phyloP scores from a whole-genome alignment of 2,888 invertebrate species.

The Ernsta delagoae region DNA sequence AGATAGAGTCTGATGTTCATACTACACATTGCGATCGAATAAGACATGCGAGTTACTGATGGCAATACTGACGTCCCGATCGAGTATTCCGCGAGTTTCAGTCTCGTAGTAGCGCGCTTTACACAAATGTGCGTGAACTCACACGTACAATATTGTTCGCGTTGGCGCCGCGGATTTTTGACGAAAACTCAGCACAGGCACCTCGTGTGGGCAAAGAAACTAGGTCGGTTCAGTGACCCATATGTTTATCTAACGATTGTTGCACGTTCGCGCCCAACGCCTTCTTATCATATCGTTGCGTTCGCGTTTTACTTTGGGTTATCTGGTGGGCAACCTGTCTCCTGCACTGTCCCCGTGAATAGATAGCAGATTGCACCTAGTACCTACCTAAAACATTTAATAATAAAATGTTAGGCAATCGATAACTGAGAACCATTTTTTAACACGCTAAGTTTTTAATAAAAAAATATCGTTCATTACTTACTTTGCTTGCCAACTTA shows the following conservation, averaged over 20 bases:
- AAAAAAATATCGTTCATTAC: no score
- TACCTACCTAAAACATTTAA: background rate
- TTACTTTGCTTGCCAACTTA: no score
- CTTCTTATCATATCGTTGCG: conserved; percentile 69
- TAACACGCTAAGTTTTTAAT: no score
- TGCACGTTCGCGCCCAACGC: conserved; percentile 59
- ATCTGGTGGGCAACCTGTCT: conserved; percentile 79
- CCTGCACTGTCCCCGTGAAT: conserved; percentile 55
- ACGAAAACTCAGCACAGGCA: conserved; percentile 66
- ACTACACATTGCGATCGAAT: conserved; percentile 1
- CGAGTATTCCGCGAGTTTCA: conserved; percentile 35
- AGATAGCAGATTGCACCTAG: conserved; percentile 41
- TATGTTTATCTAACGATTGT: conserved; percentile 84
- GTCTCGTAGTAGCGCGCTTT: conserved; percentile 26
- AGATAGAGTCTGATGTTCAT: background rate
- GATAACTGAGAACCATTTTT: no score
- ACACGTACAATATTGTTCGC: conserved; percentile 45
- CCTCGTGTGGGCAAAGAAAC: conserved; percentile 63
- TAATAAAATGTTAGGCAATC: conserved; percentile 1
- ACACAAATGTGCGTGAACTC: conserved; percentile 38
- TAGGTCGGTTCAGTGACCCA: conserved; percentile 84
- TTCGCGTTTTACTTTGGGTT: conserved; percentile 78
- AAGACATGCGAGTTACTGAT: no score
- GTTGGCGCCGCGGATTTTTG: conserved; percentile 62
- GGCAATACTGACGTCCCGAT: background rate